Conservation (phyloP, 2,113 vertebrate genomes). For the Hystrix brachyura region DNA sequence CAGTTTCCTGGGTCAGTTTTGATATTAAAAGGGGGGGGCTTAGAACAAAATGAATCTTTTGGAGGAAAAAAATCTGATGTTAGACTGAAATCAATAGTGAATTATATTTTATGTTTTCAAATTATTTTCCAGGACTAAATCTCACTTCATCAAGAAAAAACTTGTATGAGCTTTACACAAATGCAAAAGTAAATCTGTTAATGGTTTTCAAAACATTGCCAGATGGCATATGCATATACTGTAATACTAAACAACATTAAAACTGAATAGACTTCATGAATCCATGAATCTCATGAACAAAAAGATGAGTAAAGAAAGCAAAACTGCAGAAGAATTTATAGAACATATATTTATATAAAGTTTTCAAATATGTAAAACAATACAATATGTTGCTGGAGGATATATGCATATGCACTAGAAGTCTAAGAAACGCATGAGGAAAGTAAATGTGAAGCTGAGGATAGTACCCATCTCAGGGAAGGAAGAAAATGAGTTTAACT, state of each 20-base stretch:
- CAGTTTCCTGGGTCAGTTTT: slow-evolving; percentile 12
- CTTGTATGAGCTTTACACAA: neutral
- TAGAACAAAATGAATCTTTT: neutral
- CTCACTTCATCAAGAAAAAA: slow-evolving; percentile 33
- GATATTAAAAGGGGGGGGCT: neutral
- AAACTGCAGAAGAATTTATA: slow-evolving; percentile 17
- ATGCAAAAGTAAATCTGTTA: neutral
- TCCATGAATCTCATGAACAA: slow-evolving; percentile 1
- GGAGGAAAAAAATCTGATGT: slow-evolving; percentile 5
- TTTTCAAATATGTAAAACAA: neutral
- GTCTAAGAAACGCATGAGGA: neutral
- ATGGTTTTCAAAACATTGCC: neutral
- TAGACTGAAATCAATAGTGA: slow-evolving; percentile 35
- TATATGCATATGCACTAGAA: neutral
- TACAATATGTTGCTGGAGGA: neutral
- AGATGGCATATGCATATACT: neutral
- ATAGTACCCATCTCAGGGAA: neutral
- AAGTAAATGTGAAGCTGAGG: neutral
- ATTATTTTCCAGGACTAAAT: slow-evolving; percentile 41
- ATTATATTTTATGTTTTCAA: slow-evolving; percentile 8
- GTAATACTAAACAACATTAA: neutral
- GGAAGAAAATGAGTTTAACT: neutral
- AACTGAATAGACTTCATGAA: neutral
- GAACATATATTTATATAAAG: neutral
- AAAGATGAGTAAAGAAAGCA: neutral